phyloP scores from a whole-genome alignment of 2,888 invertebrate species.

The Acrocera orbiculus region DNA sequence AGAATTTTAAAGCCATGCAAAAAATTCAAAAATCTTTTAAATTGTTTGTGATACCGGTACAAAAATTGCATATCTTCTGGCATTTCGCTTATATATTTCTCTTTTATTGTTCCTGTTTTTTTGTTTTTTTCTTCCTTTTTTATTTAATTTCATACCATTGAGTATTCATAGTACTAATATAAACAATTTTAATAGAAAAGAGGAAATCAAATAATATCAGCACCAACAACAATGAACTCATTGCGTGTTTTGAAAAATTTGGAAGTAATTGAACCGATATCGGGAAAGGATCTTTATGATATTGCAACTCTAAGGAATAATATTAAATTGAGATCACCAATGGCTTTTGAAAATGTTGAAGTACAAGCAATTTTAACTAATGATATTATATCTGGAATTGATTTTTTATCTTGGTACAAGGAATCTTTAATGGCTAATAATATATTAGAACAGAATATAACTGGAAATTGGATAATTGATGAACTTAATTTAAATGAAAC shows the following conservation, averaged over 20 bases:
- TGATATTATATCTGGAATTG: slow-evolving; percentile 25
- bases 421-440: slow-evolving; percentile 23
- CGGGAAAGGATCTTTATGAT: slow-evolving; percentile 24
- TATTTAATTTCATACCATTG: too few relatives aligned
- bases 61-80: too few relatives aligned
- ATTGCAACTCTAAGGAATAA: slow-evolving; percentile 23
- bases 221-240: slow-evolving; percentile 28
- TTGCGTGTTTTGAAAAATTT: slow-evolving; percentile 24
- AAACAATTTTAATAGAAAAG: slow-evolving; percentile 16
- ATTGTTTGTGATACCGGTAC: too few relatives aligned
- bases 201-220: slow-evolving; percentile 27
- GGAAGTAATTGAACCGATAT: slow-evolving; percentile 22
- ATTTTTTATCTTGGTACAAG: slow-evolving; percentile 31
- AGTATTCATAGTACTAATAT: too few relatives aligned
- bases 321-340: slow-evolving; percentile 19
- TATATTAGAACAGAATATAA: slow-evolving; percentile 27
- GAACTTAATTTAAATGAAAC: slow-evolving; percentile 27
- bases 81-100: too few relatives aligned
- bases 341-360: slow-evolving; percentile 20
- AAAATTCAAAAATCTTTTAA: too few relatives aligned
- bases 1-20: too few relatives aligned
- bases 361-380: slow-evolving; percentile 17
- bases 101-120: too few relatives aligned
- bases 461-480: slow-evolving; percentile 32
- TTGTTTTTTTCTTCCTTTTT: too few relatives aligned